Percentiles rank a stretch among this genome's conserved stretches.
Conservation (phyloP, 2,113 vertebrate species). For the Engystomops pustulosus region DNA sequence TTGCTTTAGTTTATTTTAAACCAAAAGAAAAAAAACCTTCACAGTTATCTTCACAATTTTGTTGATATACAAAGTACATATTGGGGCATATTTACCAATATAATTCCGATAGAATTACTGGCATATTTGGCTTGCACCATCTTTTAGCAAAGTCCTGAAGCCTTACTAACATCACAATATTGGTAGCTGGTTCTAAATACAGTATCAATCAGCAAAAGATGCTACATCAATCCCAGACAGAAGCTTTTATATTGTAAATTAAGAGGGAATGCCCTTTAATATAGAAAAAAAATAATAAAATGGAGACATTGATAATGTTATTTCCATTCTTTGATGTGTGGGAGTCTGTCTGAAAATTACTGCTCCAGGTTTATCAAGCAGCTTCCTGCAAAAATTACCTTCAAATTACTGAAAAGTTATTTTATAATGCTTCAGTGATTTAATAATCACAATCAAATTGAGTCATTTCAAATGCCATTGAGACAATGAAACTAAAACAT, state of each 20-base stretch:
- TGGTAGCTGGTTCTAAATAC: no score
- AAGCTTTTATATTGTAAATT: background rate
- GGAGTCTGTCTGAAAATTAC: slow-evolving; percentile 5
- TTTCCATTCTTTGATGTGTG: background rate
- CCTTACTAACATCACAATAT: no score
- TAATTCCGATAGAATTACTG: no score
- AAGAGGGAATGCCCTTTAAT: background rate
- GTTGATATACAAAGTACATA: no score
- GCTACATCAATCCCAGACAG: no score
- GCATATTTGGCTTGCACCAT: no score
- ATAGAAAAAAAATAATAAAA: background rate
- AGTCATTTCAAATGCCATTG: slow-evolving; percentile 47
- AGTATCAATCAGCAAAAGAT: no score
- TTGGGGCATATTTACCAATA: no score
- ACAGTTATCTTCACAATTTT: no score
- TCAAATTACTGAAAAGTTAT: slow-evolving; percentile 18
- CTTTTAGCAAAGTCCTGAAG: no score
- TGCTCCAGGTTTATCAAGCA: background rate
- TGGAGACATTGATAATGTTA: background rate
- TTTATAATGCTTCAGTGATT: slow-evolving; percentile 51
- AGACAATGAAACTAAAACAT: slow-evolving; percentile 52
- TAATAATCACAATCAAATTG: slow-evolving; percentile 54
- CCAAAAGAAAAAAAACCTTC: no score
- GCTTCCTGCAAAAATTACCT: slow-evolving; percentile 36
- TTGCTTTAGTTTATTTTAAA: no score